phyloP scores from a whole-genome alignment of 2,113 vertebrate species.

The Hucho hucho region DNA sequence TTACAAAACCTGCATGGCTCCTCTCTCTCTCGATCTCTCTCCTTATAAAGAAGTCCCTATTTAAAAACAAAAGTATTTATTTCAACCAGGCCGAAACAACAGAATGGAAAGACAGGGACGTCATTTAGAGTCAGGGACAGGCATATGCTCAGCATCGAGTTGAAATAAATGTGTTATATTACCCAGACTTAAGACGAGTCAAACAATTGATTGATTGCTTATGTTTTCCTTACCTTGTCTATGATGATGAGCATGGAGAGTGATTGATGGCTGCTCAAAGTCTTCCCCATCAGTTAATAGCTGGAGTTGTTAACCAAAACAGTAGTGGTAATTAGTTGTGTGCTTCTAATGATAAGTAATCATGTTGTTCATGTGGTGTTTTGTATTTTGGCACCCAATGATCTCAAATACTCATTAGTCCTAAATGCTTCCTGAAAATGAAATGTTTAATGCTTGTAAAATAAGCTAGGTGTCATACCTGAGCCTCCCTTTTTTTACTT shows the following conservation, averaged over 20 bases:
- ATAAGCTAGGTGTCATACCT: too few relatives aligned
- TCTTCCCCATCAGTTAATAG: conserved; percentile 20
- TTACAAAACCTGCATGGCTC: conserved; percentile 45
- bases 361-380: not conserved
- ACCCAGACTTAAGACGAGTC: conserved; percentile 63
- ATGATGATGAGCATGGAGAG: conserved; percentile 41
- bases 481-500: too few relatives aligned
- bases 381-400: not conserved
- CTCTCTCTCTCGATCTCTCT: conserved; percentile 5
- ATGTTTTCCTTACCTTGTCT: conserved; percentile 64
- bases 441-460: too few relatives aligned
- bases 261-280: conserved; percentile 62
- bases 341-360: not conserved
- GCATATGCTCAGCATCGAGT: conserved; percentile 71
- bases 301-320: not conserved
- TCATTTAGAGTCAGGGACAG: conserved; percentile 63
- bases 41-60: too few relatives aligned
- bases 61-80: too few relatives aligned
- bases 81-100: conserved; percentile 37
- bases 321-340: too few relatives aligned
- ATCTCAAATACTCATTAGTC: not conserved
- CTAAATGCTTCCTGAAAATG: too few relatives aligned
- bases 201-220: conserved; percentile 74
- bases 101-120: conserved; percentile 46
- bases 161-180: conserved; percentile 69